Evolutionary conservation across 2,113 vertebrate genomes (phyloP), one percentile per base, ranked within the genome.

Genomic region (Rhynchopsitta pachyrhyncha): DNA sequence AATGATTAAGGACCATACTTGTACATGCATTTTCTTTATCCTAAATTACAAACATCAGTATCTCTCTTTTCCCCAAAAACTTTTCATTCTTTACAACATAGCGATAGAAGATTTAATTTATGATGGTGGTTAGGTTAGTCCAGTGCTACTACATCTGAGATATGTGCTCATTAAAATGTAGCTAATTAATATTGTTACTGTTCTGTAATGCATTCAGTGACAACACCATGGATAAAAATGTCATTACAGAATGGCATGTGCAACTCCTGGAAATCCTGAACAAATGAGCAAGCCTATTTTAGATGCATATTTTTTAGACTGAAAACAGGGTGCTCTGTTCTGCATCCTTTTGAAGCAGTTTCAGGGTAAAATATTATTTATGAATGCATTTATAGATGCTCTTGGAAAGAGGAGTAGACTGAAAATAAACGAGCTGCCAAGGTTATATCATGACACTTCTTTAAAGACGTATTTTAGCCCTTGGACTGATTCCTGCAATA

Each of bases 351-450:
- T 59, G 55, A 67, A 64, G 77, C 39, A 68, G 41, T 87, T 94
- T 52, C 64, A 81, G 83, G 29, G 67, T 86, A 80, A 94, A 93
- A 86, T 75, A 94, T 84, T 75, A 63, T 20, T 71, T 60, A 57
- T 82, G 64, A 95, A 95, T 94, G 81, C 71, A 71, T 96, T 66
- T 46, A 15, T 89, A 70, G 81, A 68, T 79, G 86, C 44, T 82
- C 47, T 93, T 62, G 55, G 77, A 92, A 86, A 86, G 47, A 86
- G 68, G 66, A 95, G 62, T 39, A 50, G 11, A 68, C 17, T 62
- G 82, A 86, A 63, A 49, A 96, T 94, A 96, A 97, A 95, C 68
- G 66, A 90, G 81, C 90, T 94, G 94, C 82, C 85, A 81, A 80
- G 88, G 75, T n/a, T 71, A 37, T n/a, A 95, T 92, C 87, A 37